Conservation (phyloP, 2,888 invertebrate species). For the Nineta flava region DNA sequence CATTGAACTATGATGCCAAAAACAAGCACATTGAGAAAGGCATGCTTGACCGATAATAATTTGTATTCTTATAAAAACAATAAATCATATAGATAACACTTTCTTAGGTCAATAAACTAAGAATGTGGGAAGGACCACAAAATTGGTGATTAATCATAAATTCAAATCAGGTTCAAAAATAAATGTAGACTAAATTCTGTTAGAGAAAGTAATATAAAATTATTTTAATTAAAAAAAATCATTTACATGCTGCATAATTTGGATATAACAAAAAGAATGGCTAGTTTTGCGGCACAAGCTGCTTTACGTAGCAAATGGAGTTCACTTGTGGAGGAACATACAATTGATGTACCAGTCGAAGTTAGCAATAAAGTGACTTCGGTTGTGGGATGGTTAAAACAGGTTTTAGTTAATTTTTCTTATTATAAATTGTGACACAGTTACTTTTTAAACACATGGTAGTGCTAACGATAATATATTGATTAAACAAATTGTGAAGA, state of each 20-base stretch:
- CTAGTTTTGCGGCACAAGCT: slow-evolving; percentile 52
- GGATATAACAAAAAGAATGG: slow-evolving; percentile 29
- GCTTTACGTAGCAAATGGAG: slow-evolving; percentile 57
- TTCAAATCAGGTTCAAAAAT: too few relatives aligned
- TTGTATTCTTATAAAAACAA: too few relatives aligned
- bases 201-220: not conserved
- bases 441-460: not conserved
- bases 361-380: slow-evolving; percentile 57
- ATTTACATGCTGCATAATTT: too few relatives aligned
- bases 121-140: too few relatives aligned
- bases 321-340: slow-evolving; percentile 53
- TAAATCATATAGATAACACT: too few relatives aligned
- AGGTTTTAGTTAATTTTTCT: slow-evolving; percentile 29
- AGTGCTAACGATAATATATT: too few relatives aligned
- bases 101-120: too few relatives aligned
- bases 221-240: not conserved
- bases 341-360: slow-evolving; percentile 45
- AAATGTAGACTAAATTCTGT: not conserved
- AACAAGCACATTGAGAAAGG: too few relatives aligned
- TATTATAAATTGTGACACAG: not conserved
- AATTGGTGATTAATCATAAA: too few relatives aligned
- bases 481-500: too few relatives aligned
- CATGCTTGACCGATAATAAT: too few relatives aligned
- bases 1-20: too few relatives aligned
- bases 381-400: slow-evolving; percentile 71